phyloP scores from a whole-genome alignment of 1,140 invertebrate genomes.

The Drosophila pseudoobscura region DNA sequence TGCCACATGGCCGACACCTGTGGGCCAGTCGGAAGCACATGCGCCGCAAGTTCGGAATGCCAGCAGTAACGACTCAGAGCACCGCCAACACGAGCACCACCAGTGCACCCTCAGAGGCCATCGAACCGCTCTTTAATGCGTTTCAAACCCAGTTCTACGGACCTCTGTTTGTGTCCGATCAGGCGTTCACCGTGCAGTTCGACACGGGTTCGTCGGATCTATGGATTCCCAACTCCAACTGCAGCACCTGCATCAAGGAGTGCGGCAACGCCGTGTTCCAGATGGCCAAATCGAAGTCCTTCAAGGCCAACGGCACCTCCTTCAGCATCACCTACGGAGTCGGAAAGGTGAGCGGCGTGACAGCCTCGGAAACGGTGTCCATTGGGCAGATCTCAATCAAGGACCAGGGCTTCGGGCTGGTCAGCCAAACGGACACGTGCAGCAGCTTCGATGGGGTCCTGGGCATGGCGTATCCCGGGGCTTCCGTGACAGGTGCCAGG shows the following conservation, averaged over 20 bases:
- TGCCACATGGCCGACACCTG: slow-evolving; percentile 2
- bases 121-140: slow-evolving; percentile 43
- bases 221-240: slow-evolving; percentile 64
- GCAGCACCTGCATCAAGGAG: slow-evolving; percentile 89
- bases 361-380: slow-evolving; percentile 5
- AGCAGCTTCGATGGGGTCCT: slow-evolving; percentile 98
- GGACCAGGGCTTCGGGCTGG: slow-evolving; percentile 24
- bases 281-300: slow-evolving; percentile 34
- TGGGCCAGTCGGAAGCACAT: too few species aligned
- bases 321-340: slow-evolving; percentile 32
- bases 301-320: neutral
- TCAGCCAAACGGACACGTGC: slow-evolving; percentile 22
- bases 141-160: slow-evolving; percentile 85
- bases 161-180: slow-evolving; percentile 96
- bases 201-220: slow-evolving; percentile 69
- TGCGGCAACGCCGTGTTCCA: slow-evolving; percentile 97
- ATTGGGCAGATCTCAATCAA: slow-evolving; percentile 10
- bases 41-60: too few species aligned
- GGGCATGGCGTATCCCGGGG: slow-evolving; percentile 93
- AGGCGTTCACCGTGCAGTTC: slow-evolving; percentile 84
- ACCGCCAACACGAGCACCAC: too few species aligned
- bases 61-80: too few species aligned
- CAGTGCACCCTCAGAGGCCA: neutral
- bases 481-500: slow-evolving; percentile 93
- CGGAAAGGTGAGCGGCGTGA: slow-evolving; percentile 19